A percentile compares a stretch with the other conserved stretches of the same genome.
Conservation (phyloP, 2,113 vertebrate genomes). For the Rhipidura dahli region DNA sequence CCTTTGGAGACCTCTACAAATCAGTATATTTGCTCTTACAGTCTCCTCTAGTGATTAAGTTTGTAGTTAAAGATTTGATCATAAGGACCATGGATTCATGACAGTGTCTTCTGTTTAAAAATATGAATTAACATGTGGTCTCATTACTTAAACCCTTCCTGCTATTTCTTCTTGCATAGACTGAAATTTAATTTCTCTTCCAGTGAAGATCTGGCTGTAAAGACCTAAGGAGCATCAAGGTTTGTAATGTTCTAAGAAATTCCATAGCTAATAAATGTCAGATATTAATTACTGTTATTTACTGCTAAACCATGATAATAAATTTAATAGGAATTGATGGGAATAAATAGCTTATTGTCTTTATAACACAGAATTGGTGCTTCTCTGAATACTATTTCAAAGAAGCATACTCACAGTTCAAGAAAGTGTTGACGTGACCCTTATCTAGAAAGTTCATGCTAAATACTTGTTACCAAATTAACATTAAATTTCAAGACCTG, state of each 20-base stretch:
- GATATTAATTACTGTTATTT: not conserved
- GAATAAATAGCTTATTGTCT: not conserved
- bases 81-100: fast-evolving
- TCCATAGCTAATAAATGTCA: not conserved
- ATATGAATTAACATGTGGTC: not conserved
- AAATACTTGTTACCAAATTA: not conserved
- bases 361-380: not conserved
- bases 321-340: not conserved
- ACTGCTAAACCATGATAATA: not conserved
- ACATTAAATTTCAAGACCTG: not conserved
- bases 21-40: not conserved
- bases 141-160: not conserved
- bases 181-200: not conserved
- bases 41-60: not conserved
- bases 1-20: not conserved
- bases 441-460: not conserved
- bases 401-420: not conserved
- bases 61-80: not conserved
- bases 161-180: not conserved
- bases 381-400: not conserved
- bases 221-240: not conserved
- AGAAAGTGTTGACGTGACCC: not conserved
- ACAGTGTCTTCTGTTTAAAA: not conserved
- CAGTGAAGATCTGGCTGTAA: not conserved
- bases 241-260: not conserved